Evolutionary conservation across 2,113 vertebrate genomes (phyloP).

Genomic region (Pimephales promelas): DNA sequence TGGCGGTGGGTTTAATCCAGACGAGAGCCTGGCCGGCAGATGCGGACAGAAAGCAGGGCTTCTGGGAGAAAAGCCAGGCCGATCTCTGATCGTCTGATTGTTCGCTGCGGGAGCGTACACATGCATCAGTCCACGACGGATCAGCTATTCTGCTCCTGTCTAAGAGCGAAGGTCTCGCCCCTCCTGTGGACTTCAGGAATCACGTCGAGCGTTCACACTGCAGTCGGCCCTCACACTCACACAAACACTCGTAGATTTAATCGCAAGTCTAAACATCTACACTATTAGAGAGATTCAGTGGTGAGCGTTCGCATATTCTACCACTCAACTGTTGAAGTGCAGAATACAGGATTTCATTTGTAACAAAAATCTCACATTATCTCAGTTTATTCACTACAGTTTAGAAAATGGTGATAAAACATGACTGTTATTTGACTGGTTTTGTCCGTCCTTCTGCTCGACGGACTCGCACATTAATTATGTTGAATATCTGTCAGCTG

Average conservation of each 20-base stretch:
- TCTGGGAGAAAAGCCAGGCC: conserved; percentile 70
- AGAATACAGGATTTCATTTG: background rate
- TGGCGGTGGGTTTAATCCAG: conserved; percentile 72
- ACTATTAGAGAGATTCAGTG: background rate
- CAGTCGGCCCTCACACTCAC: background rate
- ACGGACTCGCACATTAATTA: too few relatives aligned
- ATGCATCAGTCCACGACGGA: background rate
- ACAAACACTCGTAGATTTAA: background rate
- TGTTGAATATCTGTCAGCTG: too few relatives aligned
- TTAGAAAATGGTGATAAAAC: too few relatives aligned
- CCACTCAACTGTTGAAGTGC: background rate
- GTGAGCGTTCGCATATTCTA: background rate
- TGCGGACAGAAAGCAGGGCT: conserved; percentile 78
- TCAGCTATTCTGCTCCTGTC: too few relatives aligned
- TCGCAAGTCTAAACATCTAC: background rate
- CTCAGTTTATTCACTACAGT: too few relatives aligned
- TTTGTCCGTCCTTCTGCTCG: too few relatives aligned
- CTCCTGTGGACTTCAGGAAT: too few relatives aligned
- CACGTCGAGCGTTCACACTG: too few relatives aligned
- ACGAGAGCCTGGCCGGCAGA: conserved; percentile 72
- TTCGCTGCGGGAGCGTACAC: background rate
- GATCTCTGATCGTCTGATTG: conserved; percentile 39
- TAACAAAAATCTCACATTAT: too few relatives aligned
- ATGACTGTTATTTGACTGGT: too few relatives aligned
- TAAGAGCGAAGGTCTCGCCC: too few relatives aligned